Base-by-base conservation (phyloP, 2,888 invertebrate genomes). In the Chromoteleia sp. region DNA sequence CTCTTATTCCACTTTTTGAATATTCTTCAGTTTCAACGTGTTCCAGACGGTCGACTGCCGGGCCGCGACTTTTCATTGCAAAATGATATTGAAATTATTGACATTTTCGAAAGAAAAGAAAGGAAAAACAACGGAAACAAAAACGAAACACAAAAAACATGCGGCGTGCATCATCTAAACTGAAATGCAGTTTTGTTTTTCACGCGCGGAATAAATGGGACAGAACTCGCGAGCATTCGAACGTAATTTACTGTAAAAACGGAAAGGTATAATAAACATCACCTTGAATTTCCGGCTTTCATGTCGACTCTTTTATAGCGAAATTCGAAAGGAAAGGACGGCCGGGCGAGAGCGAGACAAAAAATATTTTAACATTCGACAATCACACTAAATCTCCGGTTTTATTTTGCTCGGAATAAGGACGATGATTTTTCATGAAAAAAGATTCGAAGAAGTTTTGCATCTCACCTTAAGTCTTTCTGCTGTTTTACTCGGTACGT, bases 1-100 rank as follows among this genome's bases (percentile, higher is more conserved):
- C 84, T 83, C 84, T 87, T 85, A 85, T 86, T 86, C 48, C 54
- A 63, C 71, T 67, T 73, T 67, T 73, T 75, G 36, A 75, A 61
- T 65, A 36, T 65, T 71, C 59, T 63, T 76, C 45, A 61, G 25
- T 68, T 58, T 50, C 75, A 58, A 65, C 63, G 30, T 25, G n/a
- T n/a, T n/a, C n/a, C n/a, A n/a, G n/a, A n/a, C n/a, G n/a, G n/a
- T n/a, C n/a, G n/a, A n/a, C n/a, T 12, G 36, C 8, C 30, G 15
- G 45, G 0, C 15, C 19, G n/a, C 14, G 12, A 41, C 25, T 52
- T 52, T 63, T 61, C 30, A 29, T 36, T n/a, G n/a, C 19, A 5
- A 33, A 48, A 67, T 56, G 14, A n/a, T 21, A 71, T 61, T 36
- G 52, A 70, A 50, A 50, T 58, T 39, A 56, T 48, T 41, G 54